Evolutionary conservation across 2,113 vertebrate species (phyloP).

Genomic region (Cyphomyrus discorhynchus): DNA sequence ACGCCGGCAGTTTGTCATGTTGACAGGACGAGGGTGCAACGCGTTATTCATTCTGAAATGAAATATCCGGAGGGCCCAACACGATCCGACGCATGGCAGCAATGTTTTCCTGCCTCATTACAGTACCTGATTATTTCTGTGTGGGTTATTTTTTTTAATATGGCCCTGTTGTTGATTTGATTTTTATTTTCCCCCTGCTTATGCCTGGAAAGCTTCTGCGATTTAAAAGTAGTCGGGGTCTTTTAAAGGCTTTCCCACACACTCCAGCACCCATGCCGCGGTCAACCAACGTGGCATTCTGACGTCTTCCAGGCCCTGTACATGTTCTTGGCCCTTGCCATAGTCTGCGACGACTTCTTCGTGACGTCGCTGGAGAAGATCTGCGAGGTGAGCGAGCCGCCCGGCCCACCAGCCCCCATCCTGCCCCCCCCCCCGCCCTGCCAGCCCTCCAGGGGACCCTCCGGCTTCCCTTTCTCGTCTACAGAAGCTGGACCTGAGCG

Average conservation of each 20-base stretch:
- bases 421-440: neutral
- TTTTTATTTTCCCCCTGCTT: neutral
- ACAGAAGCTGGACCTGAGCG: constrained; percentile 89
- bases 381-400: constrained; percentile 74
- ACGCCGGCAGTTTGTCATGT: neutral
- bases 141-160: neutral
- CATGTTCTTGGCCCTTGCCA: constrained; percentile 96
- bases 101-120: neutral
- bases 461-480: constrained; percentile 36
- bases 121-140: neutral
- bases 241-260: neutral
- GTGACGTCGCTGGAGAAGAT: constrained; percentile 94
- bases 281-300: neutral
- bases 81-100: neutral
- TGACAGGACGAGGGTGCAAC: neutral
- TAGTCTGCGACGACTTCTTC: constrained; percentile 93
- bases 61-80: neutral
- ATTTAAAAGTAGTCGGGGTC: neutral
- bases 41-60: neutral
- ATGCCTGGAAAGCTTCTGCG: neutral
- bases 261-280: neutral
- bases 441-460: neutral
- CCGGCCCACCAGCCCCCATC: neutral
- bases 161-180: neutral
- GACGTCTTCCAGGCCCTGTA: constrained; percentile 74